phyloP scores from a whole-genome alignment of 23 tunicate genomes.

The Styela plicata region DNA sequence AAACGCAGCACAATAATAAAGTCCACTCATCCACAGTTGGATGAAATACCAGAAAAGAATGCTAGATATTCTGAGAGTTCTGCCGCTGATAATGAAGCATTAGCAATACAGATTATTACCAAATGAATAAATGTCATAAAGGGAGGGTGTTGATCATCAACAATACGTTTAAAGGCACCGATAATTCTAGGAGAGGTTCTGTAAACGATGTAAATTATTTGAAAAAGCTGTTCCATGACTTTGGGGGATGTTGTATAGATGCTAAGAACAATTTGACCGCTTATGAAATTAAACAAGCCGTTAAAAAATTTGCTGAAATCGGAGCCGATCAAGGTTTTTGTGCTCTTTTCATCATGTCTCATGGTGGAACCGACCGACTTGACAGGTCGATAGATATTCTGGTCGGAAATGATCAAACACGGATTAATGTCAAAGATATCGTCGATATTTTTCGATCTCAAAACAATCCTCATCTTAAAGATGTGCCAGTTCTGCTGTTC shows the following conservation, averaged over 20 bases:
- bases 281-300: neutral
- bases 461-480: too few relatives aligned
- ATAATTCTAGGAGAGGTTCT: neutral
- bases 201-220: neutral
- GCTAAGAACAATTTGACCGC: neutral
- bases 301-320: neutral
- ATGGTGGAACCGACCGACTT: neutral
- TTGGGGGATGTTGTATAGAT: neutral
- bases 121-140: neutral
- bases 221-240: neutral
- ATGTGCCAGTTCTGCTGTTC: too few relatives aligned
- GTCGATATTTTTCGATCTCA: too few relatives aligned
- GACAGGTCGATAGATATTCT: neutral
- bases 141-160: neutral
- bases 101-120: neutral
- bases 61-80: too few relatives aligned
- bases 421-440: too few relatives aligned
- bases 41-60: too few relatives aligned
- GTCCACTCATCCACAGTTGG: too few relatives aligned
- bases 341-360: slow-evolving; percentile 11
- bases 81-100: too few relatives aligned
- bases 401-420: too few relatives aligned
- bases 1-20: too few relatives aligned
- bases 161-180: neutral
- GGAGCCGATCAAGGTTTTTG: neutral